Percentiles rank a stretch among this genome's conserved stretches.
phyloP scores from a whole-genome alignment of 2,888 invertebrate genomes.

The Drosophila borealis region DNA sequence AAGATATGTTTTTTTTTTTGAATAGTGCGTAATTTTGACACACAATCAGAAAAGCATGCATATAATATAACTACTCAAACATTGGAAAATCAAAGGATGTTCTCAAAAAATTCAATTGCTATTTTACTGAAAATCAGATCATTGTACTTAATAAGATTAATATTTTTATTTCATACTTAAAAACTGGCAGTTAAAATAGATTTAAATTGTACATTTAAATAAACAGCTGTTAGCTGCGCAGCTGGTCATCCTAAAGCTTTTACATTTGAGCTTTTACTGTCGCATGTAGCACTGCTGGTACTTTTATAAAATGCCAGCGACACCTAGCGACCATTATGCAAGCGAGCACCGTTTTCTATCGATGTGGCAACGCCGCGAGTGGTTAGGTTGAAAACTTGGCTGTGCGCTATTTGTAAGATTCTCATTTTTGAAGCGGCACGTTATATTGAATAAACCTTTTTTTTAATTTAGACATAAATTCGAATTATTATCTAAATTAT shows the following conservation, averaged over 20 bases:
- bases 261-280: background rate
- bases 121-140: no score
- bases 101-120: no score
- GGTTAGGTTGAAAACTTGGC: constrained; percentile 11
- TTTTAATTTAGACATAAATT: no score
- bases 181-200: no score
- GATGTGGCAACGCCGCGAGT: background rate
- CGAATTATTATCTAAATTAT: no score
- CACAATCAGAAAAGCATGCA: background rate
- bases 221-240: no score
- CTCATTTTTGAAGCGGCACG: no score
- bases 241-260: constrained; percentile 25
- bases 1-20: background rate
- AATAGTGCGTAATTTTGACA: no score
- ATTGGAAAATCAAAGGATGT: background rate
- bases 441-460: no score
- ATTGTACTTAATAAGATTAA: no score
- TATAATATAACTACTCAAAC: background rate
- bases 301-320: background rate
- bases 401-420: background rate
- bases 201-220: no score
- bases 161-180: no score
- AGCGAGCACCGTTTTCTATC: accelerated
- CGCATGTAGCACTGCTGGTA: background rate
- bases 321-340: constrained; percentile 1